Conservation (phyloP, 2,888 invertebrate genomes). For the Eilema caniola region DNA sequence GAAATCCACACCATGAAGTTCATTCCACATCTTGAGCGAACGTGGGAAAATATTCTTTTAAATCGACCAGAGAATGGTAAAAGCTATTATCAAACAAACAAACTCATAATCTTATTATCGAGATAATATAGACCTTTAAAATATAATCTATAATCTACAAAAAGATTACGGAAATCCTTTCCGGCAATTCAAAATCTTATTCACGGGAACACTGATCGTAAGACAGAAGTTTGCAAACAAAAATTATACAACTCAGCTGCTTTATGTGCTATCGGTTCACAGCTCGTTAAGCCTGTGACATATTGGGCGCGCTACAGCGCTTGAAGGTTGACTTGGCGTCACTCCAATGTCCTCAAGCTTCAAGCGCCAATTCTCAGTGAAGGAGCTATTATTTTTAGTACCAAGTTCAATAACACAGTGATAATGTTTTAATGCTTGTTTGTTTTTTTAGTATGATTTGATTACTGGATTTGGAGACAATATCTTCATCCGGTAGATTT, state of each 20-base stretch:
- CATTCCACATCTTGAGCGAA: too few relatives aligned
- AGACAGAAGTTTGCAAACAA: slow-evolving; percentile 46
- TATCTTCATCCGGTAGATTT: neutral
- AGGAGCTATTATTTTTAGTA: slow-evolving; percentile 57
- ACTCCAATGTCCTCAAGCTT: slow-evolving; percentile 50
- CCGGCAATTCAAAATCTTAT: slow-evolving; percentile 31
- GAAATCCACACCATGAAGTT: too few relatives aligned
- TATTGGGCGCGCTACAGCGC: slow-evolving; percentile 52
- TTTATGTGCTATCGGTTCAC: slow-evolving; percentile 56
- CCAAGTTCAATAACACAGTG: slow-evolving; percentile 61
- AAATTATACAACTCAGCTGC: slow-evolving; percentile 49
- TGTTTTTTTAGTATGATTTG: neutral
- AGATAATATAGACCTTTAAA: too few relatives aligned
- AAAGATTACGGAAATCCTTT: slow-evolving; percentile 13
- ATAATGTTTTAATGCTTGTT: slow-evolving; percentile 33
- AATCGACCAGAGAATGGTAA: neutral
- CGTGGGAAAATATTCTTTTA: too few relatives aligned
- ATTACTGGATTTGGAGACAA: neutral
- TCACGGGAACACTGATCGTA: slow-evolving; percentile 32
- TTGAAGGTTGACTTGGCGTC: slow-evolving; percentile 54
- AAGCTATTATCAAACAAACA: neutral
- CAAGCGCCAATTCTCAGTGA: slow-evolving; percentile 61
- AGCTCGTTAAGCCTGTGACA: slow-evolving; percentile 52
- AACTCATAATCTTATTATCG: too few relatives aligned
- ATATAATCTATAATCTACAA: neutral